Base-by-base conservation (phyloP, 2,888 invertebrate genomes). In the Enchytraeus crypticus region DNA sequence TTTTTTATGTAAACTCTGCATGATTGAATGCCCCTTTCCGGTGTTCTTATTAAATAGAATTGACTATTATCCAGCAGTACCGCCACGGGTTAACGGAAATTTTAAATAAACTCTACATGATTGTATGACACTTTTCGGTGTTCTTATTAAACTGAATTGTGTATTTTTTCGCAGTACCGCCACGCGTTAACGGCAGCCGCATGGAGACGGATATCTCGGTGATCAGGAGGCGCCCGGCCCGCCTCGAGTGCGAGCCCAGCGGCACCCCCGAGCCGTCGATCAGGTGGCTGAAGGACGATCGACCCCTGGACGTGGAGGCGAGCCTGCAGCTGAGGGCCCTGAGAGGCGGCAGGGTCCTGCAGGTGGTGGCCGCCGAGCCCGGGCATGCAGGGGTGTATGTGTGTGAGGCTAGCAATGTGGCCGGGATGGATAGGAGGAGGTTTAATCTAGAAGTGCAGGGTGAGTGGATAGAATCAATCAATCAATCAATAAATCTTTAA, bases 371-470 rank as follows among this genome's bases (percentile, higher is more conserved):
- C 32, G 74, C 72, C 0, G 70, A 72, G 60, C 66, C 71, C 34
- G 72, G 71, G 1, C 78, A 82, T 69, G 77, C 73, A 18, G 81
- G 80, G 3, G 69, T 65, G 32, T 82, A 81, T 67, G 74, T 72
- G 27, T 82, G 82, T 63, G 67, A 72, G 51, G 82, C 81, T 3
- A 71, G 71, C 26, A 83, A 81, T 69, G 77, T 77, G 34, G 81
- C 81, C 3, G 82, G 82, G 1, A 70, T 72, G 53, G 75, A 81
- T 11, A 64, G 70, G 49, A 64, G 69, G 46, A 65, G 65, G 4
- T 73, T 71, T 57, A 63, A 64, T 4, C 65, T 77, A 3, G 49
- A 70, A 53, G 76, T 77, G 14, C 67, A 70, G 51, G 74, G 77
- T 77, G 57, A 62, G 69, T 11, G 11, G 14, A 3, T 29, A 43